Evolutionary conservation across 2,888 invertebrate species (phyloP).

Genomic region (Prosapia bicincta): DNA sequence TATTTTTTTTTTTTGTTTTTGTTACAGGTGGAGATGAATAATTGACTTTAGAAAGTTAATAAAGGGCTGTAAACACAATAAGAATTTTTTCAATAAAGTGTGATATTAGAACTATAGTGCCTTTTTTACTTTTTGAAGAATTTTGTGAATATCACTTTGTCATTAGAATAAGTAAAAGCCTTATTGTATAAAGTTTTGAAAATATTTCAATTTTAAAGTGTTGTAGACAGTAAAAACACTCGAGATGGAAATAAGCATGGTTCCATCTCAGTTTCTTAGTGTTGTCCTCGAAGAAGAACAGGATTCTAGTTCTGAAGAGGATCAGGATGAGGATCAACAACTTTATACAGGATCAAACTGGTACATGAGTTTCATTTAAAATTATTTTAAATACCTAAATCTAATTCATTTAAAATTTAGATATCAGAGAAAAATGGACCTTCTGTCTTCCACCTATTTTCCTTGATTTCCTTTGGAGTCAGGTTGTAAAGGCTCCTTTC

Average conservation of each 20-base stretch:
- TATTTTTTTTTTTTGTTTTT: not conserved
- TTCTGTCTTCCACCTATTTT: too few species aligned
- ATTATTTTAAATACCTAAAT: too few species aligned
- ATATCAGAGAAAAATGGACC: too few species aligned
- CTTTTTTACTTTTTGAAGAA: not conserved
- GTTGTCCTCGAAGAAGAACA: constrained; percentile 37
- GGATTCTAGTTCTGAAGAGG: constrained; percentile 14
- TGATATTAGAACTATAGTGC: not conserved
- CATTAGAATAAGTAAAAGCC: not conserved
- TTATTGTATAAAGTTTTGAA: not conserved
- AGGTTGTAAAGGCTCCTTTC: too few species aligned
- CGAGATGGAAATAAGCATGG: constrained; percentile 25
- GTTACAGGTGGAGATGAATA: not conserved
- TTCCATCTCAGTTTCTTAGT: constrained; percentile 38
- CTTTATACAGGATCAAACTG: not conserved
- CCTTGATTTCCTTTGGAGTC: too few species aligned
- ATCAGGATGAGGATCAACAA: not conserved
- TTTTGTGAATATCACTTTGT: not conserved
- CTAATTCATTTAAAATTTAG: too few species aligned
- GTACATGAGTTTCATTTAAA: too few species aligned
- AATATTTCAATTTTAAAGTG: not conserved
- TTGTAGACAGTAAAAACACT: not conserved
- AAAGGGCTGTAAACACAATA: too few species aligned
- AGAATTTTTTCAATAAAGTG: too few species aligned
- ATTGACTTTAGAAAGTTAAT: not conserved